A percentile compares a stretch with the other conserved stretches of the same genome.
phyloP scores from a whole-genome alignment of 2,888 invertebrate genomes.

The Biston stratarius region DNA sequence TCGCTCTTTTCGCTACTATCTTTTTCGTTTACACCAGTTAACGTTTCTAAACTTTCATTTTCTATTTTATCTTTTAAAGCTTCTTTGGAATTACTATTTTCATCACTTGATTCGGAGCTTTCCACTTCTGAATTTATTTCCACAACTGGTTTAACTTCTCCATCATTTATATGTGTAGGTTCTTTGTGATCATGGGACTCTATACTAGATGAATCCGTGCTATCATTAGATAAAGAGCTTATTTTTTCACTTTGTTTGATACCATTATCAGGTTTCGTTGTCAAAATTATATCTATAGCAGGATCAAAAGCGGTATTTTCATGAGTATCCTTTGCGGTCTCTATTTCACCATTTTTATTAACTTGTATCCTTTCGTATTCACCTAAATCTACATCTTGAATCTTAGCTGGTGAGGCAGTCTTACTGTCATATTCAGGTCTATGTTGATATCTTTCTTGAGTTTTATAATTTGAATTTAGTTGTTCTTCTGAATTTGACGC shows the following conservation, averaged over 20 bases:
- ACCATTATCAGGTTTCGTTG: constrained; percentile 40
- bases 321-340: constrained; percentile 53
- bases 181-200: constrained; percentile 51
- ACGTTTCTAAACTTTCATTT: constrained; percentile 59
- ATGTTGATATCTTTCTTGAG: constrained; percentile 5
- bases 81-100: constrained; percentile 45
- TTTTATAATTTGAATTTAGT: constrained; percentile 26
- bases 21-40: constrained; percentile 54
- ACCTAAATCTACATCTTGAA: constrained; percentile 64
- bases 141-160: constrained; percentile 76
- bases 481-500: constrained; percentile 38
- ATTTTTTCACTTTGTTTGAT: constrained; percentile 40
- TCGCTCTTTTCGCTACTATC: constrained; percentile 50
- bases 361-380: constrained; percentile 65
- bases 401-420: constrained; percentile 41
- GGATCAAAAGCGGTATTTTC: constrained; percentile 46
- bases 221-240: constrained; percentile 43
- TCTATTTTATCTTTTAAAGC: constrained; percentile 47
- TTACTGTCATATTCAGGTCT: constrained; percentile 6
- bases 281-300: constrained; percentile 44
- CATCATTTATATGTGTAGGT: constrained; percentile 66
- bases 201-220: constrained; percentile 41
- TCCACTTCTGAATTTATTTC: constrained; percentile 69
- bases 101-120: constrained; percentile 57
- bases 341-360: constrained; percentile 60